A percentile compares a stretch with the other conserved stretches of the same genome.
These are phyloP conservation scores for Hippoglossus hippoglossus DNA, from an alignment of 2,797 vertebrate species.

Conservation along the genomic window DNA sequence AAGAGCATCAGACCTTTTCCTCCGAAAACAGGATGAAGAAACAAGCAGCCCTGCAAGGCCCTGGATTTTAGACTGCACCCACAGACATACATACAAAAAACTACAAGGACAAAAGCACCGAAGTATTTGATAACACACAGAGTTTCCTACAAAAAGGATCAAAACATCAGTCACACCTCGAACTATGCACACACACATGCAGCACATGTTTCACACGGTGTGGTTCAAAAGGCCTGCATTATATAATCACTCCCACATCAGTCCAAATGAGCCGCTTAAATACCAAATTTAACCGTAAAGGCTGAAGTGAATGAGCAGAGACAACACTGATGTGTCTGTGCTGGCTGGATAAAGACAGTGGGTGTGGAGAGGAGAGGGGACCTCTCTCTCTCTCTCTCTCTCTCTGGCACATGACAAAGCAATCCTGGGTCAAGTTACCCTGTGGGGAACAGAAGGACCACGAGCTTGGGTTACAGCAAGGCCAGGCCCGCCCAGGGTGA, in stretches of 20 bases:
- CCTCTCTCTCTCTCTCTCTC: conserved; percentile 60
- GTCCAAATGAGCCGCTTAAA: conserved; percentile 41
- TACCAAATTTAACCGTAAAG: conserved; percentile 39
- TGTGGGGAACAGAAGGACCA: conserved; percentile 68
- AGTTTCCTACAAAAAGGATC: conserved; percentile 8
- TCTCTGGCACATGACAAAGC: conserved; percentile 79
- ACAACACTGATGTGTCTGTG: conserved; percentile 51
- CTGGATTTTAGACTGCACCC: conserved; percentile 37
- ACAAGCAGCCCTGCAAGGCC: conserved; percentile 45
- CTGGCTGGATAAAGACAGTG: conserved; percentile 65
- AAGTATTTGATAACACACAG: conserved; percentile 5
- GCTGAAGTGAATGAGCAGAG: conserved; percentile 40
- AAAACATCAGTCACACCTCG: conserved; percentile 16
- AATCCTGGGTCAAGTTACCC: conserved; percentile 79
- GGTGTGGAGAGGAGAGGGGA: conserved; percentile 63
- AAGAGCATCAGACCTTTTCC: conserved; percentile 64
- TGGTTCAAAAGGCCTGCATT: conserved; percentile 47
- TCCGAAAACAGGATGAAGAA: conserved; percentile 63
- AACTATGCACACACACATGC: conserved; percentile 28
- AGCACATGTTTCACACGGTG: conserved; percentile 46
- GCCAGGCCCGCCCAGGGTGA: conserved; percentile 58
- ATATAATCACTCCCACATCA: conserved; percentile 49
- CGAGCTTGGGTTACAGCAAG: conserved; percentile 74
- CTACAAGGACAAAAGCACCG: conserved; percentile 24
- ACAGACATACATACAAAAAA: conserved; percentile 5